Conservation (phyloP, 2,888 invertebrate species). For the Melieria crassipennis region DNA sequence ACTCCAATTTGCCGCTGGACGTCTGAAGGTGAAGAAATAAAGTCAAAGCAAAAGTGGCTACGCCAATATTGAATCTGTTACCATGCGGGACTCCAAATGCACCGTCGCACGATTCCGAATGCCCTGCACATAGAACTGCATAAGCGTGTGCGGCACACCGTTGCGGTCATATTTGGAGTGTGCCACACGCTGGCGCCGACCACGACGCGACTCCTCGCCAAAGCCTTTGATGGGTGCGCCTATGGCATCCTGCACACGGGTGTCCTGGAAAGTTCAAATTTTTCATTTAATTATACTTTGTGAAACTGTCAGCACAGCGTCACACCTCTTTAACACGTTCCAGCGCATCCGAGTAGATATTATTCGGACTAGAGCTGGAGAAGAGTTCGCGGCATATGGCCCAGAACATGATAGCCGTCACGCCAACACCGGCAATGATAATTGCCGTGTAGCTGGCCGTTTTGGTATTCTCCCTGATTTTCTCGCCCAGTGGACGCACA, state of each 20-base stretch:
- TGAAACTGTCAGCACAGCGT: background rate
- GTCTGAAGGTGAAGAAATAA: constrained; percentile 70
- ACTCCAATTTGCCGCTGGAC: constrained; percentile 79
- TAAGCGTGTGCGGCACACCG: constrained; percentile 82
- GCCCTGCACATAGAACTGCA: constrained; percentile 92
- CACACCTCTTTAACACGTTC: constrained; percentile 76
- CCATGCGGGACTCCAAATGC: constrained; percentile 86
- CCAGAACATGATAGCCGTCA: constrained; percentile 85
- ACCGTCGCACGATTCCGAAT: constrained; percentile 83
- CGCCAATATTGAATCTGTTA: constrained; percentile 63
- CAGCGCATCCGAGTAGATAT: constrained; percentile 82
- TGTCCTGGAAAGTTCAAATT: constrained; percentile 67
- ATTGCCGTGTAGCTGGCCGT: constrained; percentile 87
- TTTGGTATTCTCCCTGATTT: constrained; percentile 90
- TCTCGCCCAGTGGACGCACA: constrained; percentile 76
- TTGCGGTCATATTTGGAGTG: constrained; percentile 80
- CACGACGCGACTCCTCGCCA: constrained; percentile 86
- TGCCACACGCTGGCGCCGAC: constrained; percentile 85
- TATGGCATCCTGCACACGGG: constrained; percentile 80
- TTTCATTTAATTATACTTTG: background rate
- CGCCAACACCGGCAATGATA: constrained; percentile 81
- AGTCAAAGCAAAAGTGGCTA: background rate
- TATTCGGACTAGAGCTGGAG: constrained; percentile 87
- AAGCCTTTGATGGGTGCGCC: constrained; percentile 91
- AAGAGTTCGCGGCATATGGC: constrained; percentile 87